Percentiles rank a stretch among this genome's conserved stretches.
phyloP scores from a whole-genome alignment of 2,113 vertebrate genomes.

The Pluvianellus socialis region DNA sequence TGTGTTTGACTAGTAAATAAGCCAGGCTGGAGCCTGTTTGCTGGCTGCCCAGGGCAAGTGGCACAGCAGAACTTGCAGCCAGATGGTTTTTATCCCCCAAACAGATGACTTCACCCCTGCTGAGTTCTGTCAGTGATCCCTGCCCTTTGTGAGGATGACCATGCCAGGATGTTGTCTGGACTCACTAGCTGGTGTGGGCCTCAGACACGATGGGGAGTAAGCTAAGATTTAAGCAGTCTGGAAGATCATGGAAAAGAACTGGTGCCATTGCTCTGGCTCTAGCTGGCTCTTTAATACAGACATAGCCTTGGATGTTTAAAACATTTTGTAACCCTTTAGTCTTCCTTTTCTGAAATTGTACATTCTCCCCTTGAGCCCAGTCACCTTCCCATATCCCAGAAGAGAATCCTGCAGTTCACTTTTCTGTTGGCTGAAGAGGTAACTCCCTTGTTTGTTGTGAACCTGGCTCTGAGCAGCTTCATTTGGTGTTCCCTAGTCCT shows the following conservation, averaged over 20 bases:
- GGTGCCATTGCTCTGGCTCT: neutral
- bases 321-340: neutral
- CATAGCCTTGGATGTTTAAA: neutral
- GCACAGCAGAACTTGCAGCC: neutral
- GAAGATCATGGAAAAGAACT: neutral
- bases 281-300: neutral
- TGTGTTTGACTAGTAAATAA: neutral
- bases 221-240: neutral
- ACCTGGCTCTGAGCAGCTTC: neutral
- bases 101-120: neutral
- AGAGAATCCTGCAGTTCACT: neutral
- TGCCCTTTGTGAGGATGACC: neutral
- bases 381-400: neutral
- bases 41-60: neutral
- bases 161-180: neutral
- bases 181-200: neutral
- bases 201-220: fast-evolving
- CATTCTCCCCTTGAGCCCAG: neutral
- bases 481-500: neutral
- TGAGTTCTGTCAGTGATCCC: neutral
- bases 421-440: neutral
- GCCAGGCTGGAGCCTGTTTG: neutral
- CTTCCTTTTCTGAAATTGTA: neutral
- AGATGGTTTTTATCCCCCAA: neutral
- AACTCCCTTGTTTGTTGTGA: neutral